Evolutionary conservation across 2,888 invertebrate species (phyloP).

Genomic region (Sinhomidia bicolor): DNA sequence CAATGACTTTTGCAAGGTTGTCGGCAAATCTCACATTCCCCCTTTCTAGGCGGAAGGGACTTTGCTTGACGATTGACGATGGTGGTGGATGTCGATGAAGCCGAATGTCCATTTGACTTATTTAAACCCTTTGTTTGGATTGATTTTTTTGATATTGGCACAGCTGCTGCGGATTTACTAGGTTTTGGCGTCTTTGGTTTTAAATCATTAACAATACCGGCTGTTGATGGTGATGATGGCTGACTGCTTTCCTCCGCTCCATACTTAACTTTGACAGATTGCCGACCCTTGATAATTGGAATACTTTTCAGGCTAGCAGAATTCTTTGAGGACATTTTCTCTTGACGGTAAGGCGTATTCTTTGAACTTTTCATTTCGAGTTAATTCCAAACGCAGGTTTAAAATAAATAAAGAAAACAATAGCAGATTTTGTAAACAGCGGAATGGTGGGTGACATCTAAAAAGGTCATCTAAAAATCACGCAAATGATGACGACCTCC

Average conservation of each 20-base stretch:
- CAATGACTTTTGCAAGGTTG: constrained; percentile 39
- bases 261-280: background rate
- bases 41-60: constrained; percentile 15
- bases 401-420: no score
- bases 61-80: background rate
- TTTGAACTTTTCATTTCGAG: constrained; percentile 3
- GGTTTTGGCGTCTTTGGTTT: background rate
- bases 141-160: no score
- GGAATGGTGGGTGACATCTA: no score
- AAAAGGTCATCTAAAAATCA: no score
- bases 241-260: background rate
- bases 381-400: no score
- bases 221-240: background rate
- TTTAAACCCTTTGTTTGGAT: no score
- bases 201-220: background rate
- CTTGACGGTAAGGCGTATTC: background rate
- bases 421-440: no score
- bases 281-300: background rate
- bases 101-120: constrained; percentile 4
- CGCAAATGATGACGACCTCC: no score
- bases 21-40: constrained; percentile 58
- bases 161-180: no score
- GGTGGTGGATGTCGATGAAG: background rate
- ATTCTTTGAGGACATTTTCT: background rate
- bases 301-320: background rate